These are phyloP conservation scores for Phymanthus crucifer DNA, from an alignment of 92 coral and sea anemone species.

Conservation along the genomic window DNA sequence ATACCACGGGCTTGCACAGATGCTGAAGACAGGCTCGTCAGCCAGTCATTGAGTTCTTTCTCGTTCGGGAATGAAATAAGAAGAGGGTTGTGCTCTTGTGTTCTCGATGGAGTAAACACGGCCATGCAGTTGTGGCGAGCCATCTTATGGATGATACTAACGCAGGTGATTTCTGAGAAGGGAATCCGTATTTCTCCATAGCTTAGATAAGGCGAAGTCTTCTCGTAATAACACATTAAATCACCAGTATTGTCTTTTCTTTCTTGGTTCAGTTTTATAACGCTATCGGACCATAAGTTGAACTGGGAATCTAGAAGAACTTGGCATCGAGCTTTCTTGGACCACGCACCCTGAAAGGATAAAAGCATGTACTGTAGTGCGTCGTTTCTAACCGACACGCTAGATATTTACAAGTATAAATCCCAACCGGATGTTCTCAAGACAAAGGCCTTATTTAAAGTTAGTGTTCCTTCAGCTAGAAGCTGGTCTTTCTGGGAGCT, in stretches of 20 bases:
- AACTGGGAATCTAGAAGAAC: slow-evolving; percentile 55
- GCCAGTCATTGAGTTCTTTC: slow-evolving; percentile 94
- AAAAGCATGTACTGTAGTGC: neutral
- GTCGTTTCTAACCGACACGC: neutral
- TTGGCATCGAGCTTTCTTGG: slow-evolving; percentile 77
- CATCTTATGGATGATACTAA: slow-evolving; percentile 65
- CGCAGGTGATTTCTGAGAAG: slow-evolving; percentile 74
- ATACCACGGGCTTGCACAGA: slow-evolving; percentile 63
- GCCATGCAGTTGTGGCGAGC: slow-evolving; percentile 86
- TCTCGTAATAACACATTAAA: slow-evolving; percentile 71
- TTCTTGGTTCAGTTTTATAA: slow-evolving; percentile 74
- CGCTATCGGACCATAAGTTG: slow-evolving; percentile 86
- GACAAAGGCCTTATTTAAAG: too few species aligned
- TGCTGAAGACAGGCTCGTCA: slow-evolving; percentile 63
- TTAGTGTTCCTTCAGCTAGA: too few species aligned
- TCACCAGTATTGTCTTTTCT: slow-evolving; percentile 60
- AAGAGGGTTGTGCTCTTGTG: slow-evolving; percentile 76
- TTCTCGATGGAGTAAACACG: slow-evolving; percentile 68
- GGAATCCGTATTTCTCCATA: slow-evolving; percentile 75
- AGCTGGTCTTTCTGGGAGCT: too few species aligned
- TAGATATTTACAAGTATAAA: neutral
- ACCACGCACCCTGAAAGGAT: slow-evolving; percentile 79
- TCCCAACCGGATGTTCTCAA: too few species aligned
- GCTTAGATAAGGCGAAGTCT: slow-evolving; percentile 40
- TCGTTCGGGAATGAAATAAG: slow-evolving; percentile 64